Percentiles rank a stretch among this genome's conserved stretches.
Evolutionary conservation across 2,797 vertebrate species (phyloP).

Genomic region (Anomalospiza imberbis): DNA sequence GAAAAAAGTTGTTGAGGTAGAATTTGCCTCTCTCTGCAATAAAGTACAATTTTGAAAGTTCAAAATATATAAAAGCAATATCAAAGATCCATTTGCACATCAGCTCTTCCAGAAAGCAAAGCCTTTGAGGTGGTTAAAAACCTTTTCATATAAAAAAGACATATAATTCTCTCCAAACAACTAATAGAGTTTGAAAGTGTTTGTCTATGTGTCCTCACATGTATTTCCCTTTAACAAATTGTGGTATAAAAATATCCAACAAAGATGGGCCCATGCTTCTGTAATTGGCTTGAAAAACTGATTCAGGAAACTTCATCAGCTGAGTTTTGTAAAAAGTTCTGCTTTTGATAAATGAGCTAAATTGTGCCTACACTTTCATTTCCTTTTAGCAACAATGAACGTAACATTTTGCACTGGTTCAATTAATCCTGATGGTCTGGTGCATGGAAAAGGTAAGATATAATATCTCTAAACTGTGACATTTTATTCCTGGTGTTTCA

Average conservation of each 20-base stretch:
- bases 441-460: neutral
- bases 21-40: neutral
- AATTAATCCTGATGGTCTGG: neutral
- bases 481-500: constrained; percentile 1
- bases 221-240: neutral
- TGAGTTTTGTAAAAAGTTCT: neutral
- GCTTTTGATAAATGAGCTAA: neutral
- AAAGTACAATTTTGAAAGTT: neutral
- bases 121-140: neutral
- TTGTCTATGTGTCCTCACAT: neutral
- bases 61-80: neutral
- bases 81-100: neutral
- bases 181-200: neutral
- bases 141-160: neutral
- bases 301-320: neutral
- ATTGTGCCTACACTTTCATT: neutral
- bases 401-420: neutral
- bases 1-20: neutral
- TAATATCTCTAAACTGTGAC: neutral
- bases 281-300: neutral
- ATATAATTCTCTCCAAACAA: neutral
- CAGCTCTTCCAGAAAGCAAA: neutral
- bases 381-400: neutral
- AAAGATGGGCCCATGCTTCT: neutral
- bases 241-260: neutral